Evolutionary conservation across 2,113 vertebrate genomes (phyloP).

Genomic region (Tyto alba): DNA sequence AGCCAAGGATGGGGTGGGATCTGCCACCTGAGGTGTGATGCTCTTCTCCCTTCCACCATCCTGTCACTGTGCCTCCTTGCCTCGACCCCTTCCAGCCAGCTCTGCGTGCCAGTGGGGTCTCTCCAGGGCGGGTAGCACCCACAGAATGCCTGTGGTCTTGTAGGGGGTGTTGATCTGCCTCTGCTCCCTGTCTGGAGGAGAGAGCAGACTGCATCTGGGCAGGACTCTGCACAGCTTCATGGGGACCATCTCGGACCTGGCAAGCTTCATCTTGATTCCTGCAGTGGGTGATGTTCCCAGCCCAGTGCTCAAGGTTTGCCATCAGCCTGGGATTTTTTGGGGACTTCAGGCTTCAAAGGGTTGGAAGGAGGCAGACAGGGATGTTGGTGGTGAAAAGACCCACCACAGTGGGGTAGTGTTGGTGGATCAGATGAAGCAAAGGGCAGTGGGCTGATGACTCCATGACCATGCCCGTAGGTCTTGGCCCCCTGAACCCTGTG

Average conservation of each 20-base stretch:
- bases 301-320: not conserved
- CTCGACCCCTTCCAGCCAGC: not conserved
- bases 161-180: not conserved
- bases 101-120: accelerated
- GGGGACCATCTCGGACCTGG: not conserved
- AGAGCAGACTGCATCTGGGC: not conserved
- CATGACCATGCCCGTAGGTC: not conserved
- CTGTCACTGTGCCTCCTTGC: not conserved
- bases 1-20: not conserved
- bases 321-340: not conserved
- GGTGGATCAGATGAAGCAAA: not conserved
- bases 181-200: accelerated
- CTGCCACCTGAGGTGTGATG: not conserved
- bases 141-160: not conserved
- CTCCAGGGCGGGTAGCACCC: not conserved
- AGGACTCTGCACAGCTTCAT: not conserved
- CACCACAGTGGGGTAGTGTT: accelerated
- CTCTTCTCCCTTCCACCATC: not conserved
- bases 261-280: not conserved
- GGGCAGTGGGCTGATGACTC: not conserved
- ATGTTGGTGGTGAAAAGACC: not conserved
- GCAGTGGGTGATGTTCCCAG: not conserved
- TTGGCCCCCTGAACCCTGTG: not conserved
- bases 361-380: not conserved
- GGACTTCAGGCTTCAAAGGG: not conserved